Evolutionary conservation across 2,113 vertebrate species (phyloP), one percentile per base, ranked within the genome.

Genomic region (Leptobrachium leishanense): DNA sequence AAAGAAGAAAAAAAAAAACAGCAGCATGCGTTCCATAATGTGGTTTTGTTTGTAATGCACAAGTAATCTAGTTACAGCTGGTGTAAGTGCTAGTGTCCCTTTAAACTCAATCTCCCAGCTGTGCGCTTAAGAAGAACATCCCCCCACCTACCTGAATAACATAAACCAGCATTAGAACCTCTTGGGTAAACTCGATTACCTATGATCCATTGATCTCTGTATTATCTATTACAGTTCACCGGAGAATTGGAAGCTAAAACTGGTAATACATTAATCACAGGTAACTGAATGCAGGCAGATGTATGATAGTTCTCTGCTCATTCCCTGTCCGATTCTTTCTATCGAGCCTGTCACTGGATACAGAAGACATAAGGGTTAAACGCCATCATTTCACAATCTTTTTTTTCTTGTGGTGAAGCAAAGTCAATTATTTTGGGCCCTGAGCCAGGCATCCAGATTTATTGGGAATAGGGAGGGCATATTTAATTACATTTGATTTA

Each of bases 401-500:
- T 54, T 54, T 67, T 79, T 54, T 54, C 57, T 66, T 79, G 77
- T 79, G 77, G 57, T 72, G 70, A 73, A 66, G 31, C 12, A 20
- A 54, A 72, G 62, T 64, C 69, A 73, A 66, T 72, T 54, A 50
- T 72, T 73, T 68, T 70, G 70, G 71, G 77, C 77, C 42, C 10
- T 0, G 10, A 53, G 77, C 77, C 77, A 80, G 64, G 40, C 2
- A 6, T 73, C 5, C 71, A 66, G 77, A 79, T 72, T 79, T 79
- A 79, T 66, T 67, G 68, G 70, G 77, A 80, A 74, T 68, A 44
- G 77, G 63, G 71, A 74, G 63, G 77, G 77, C 71, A 80, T 74
- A 80, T 80, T 73, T 74, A 74, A 80, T 80, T 80, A 80, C 77
- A 80, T 40, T 66, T 73, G 71, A 80, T 73, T 80, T 80, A 80